Conservation (phyloP, 2,113 vertebrate species). For the cattle (Bos taurus) region ARS-UCD2.0 NC_037336.1:52233001-52233500, state of each 20-base stretch:
- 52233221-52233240: neutral
- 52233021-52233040: neutral
- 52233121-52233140: neutral
- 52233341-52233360: neutral
- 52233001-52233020: slow-evolving; percentile 28
- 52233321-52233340: neutral
- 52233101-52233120: neutral
- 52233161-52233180: neutral
- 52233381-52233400: neutral
- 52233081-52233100: neutral
- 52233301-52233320: neutral
- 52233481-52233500: neutral
- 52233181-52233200: neutral
- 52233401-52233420: neutral
- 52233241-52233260: neutral
- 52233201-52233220: neutral
- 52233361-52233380: neutral
- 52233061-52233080: neutral
- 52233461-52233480: neutral
- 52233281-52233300: neutral
- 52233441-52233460: neutral
- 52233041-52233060: neutral
- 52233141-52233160: neutral
- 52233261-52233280: neutral
- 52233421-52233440: neutral